Percentiles rank a stretch among this genome's conserved stretches.
Evolutionary conservation across 2,797 vertebrate genomes (phyloP).

Genomic region (Malacoctenus gilli): DNA sequence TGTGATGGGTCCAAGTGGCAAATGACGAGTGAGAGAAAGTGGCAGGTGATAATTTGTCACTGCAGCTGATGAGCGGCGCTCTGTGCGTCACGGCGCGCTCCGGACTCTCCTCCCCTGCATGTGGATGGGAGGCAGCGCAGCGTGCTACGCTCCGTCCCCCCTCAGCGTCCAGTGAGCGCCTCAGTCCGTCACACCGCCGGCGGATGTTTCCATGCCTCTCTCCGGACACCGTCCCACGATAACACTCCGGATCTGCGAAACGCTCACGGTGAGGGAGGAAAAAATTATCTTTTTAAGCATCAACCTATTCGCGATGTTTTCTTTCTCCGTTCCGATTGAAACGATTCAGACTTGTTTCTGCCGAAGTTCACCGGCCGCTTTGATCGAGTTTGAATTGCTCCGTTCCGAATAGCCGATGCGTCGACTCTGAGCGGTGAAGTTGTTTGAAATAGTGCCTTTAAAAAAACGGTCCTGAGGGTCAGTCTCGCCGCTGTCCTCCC

Average conservation of each 20-base stretch:
- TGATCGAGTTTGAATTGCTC: constrained; percentile 10
- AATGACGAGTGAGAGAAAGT: constrained; percentile 40
- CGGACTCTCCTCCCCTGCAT: constrained; percentile 62
- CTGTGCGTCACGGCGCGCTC: constrained; percentile 70
- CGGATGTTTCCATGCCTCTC: constrained; percentile 34
- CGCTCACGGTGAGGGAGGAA: constrained; percentile 56
- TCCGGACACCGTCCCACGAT: constrained; percentile 1
- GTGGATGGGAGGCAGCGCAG: constrained; percentile 59
- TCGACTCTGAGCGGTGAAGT: constrained; percentile 4
- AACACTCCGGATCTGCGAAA: constrained; percentile 27
- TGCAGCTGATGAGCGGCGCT: constrained; percentile 19
- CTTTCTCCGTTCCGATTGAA: neutral
- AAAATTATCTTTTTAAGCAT: neutral
- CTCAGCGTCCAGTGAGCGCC: constrained; percentile 59
- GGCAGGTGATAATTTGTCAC: constrained; percentile 25
- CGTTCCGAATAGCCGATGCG: neutral
- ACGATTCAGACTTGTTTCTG: neutral
- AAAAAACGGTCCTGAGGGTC: too few relatives aligned
- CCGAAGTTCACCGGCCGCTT: constrained; percentile 28
- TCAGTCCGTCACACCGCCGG: constrained; percentile 20
- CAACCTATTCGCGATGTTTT: neutral
- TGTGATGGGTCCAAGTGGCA: neutral
- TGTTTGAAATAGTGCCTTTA: neutral
- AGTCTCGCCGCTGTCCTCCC: neutral
- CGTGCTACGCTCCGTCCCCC: constrained; percentile 72